A percentile compares a stretch with the other conserved stretches of the same genome.
These are phyloP conservation scores for Machimus rusticus DNA, from an alignment of 2,888 invertebrate species.

Conservation along the genomic window DNA sequence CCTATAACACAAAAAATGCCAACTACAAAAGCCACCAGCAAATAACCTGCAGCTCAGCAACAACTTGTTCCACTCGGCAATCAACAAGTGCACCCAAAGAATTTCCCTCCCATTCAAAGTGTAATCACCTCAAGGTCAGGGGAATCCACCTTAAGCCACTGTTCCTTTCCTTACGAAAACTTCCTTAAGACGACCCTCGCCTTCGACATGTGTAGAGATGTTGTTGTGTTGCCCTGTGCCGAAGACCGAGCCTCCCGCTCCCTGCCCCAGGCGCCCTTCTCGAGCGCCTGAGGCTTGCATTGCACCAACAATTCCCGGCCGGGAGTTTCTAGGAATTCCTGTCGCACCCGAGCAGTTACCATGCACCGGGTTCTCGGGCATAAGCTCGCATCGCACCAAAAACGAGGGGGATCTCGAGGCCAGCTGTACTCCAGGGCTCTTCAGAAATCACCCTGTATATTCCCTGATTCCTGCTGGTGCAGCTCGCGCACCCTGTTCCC, in stretches of 20 bases:
- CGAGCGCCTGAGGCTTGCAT: background rate
- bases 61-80: slow-evolving; percentile 4
- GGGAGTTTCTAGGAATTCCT: slow-evolving; percentile 36
- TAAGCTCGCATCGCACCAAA: background rate
- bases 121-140: slow-evolving; percentile 33
- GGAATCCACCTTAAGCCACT: slow-evolving; percentile 1
- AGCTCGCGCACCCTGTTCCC: background rate
- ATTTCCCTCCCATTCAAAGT: background rate
- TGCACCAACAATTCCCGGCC: background rate
- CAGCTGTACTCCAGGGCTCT: slow-evolving; percentile 31
- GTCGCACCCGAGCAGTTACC: background rate
- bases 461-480: slow-evolving; percentile 9
- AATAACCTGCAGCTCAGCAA: background rate
- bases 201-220: background rate
- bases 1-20: background rate
- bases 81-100: background rate
- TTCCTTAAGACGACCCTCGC: slow-evolving; percentile 35
- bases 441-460: background rate
- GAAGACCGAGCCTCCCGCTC: background rate
- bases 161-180: slow-evolving; percentile 26
- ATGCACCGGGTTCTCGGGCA: background rate
- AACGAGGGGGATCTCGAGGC: slow-evolving; percentile 37
- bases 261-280: background rate
- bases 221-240: background rate
- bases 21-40: background rate